Evolutionary conservation across 1,140 invertebrate genomes (phyloP).

Genomic region (Ceratitis capitata): DNA sequence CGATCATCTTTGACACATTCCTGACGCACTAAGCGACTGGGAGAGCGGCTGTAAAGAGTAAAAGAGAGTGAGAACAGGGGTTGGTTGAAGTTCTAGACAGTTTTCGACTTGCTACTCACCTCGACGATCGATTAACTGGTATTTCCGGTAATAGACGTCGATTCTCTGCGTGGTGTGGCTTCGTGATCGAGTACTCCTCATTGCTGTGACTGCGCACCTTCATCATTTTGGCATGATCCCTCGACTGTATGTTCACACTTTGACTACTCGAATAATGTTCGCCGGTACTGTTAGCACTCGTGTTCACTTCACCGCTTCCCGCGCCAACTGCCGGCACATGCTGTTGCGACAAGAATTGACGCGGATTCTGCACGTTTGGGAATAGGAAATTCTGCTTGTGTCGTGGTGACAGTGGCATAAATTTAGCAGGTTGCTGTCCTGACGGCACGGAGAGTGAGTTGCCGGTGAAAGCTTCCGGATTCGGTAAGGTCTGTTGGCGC

Average conservation of each 20-base stretch:
- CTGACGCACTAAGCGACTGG: slow-evolving; percentile 61
- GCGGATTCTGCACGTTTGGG: slow-evolving; percentile 59
- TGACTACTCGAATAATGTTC: slow-evolving; percentile 65
- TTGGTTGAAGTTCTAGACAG: neutral
- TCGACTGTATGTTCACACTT: slow-evolving; percentile 62
- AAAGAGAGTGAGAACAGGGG: neutral
- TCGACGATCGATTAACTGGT: slow-evolving; percentile 50
- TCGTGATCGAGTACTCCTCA: slow-evolving; percentile 62
- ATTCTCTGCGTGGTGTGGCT: slow-evolving; percentile 51
- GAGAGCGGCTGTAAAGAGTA: slow-evolving; percentile 49
- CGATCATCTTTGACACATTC: slow-evolving; percentile 61
- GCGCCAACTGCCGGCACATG: slow-evolving; percentile 59
- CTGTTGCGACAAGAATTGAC: slow-evolving; percentile 62
- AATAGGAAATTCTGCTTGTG: slow-evolving; percentile 64
- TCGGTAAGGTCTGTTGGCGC: slow-evolving; percentile 63
- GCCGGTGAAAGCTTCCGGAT: slow-evolving; percentile 60
- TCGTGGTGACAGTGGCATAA: slow-evolving; percentile 62
- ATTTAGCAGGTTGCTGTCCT: slow-evolving; percentile 52
- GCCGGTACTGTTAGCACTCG: slow-evolving; percentile 49
- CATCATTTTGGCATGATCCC: slow-evolving; percentile 63
- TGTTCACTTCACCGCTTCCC: neutral
- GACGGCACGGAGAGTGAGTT: slow-evolving; percentile 60
- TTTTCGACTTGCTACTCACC: neutral
- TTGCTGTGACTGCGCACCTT: slow-evolving; percentile 65
- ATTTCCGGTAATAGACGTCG: slow-evolving; percentile 61